Base-by-base conservation (phyloP, 2,888 invertebrate species). In the Mesorhabditis belari region DNA sequence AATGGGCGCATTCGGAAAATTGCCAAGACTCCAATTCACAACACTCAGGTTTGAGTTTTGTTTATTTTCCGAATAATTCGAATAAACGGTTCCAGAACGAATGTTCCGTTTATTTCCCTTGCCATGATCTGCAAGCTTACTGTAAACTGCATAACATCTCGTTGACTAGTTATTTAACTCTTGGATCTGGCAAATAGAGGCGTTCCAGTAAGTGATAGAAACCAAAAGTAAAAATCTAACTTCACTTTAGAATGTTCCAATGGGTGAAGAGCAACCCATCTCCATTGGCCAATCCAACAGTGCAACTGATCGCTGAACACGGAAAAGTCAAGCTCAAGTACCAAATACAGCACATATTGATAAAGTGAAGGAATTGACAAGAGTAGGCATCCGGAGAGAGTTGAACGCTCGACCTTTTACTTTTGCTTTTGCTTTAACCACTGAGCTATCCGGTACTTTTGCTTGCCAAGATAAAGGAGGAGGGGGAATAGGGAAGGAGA, bases 1-100 rank as follows among this genome's bases (percentile, higher is more conserved):
- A 24, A 55, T 55, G 19, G 55, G 55, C n/a, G 29, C 17, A 55
- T 55, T 35, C 27, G 27, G 27, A 19, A 55, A 29, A 29, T 55
- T 5, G 55, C 55, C 2, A 24, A 24, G 6, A 28, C 24, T 24
- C 55, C 55, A 5, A 35, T 55, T 21, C 55, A 55, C 17, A 35
- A 3, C 6, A 24, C 35, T 17, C 55, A 55, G 35, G 55, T 29
- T 35, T n/a, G 44, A n/a, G n/a, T n/a, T n/a, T n/a, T n/a, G n/a
- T n/a, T n/a, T n/a, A n/a, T n/a, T n/a, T n/a, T n/a, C n/a, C n/a
- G n/a, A n/a, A n/a, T n/a, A n/a, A n/a, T n/a, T n/a, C n/a, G n/a
- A n/a, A n/a, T n/a, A n/a, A n/a, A n/a, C n/a, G n/a, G n/a, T 35
- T 35, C n/a, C 44, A 35, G 44, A 35, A 35, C n/a, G 44, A 35